Conservation (phyloP, 2,113 vertebrate genomes). For the Dascyllus trimaculatus region DNA sequence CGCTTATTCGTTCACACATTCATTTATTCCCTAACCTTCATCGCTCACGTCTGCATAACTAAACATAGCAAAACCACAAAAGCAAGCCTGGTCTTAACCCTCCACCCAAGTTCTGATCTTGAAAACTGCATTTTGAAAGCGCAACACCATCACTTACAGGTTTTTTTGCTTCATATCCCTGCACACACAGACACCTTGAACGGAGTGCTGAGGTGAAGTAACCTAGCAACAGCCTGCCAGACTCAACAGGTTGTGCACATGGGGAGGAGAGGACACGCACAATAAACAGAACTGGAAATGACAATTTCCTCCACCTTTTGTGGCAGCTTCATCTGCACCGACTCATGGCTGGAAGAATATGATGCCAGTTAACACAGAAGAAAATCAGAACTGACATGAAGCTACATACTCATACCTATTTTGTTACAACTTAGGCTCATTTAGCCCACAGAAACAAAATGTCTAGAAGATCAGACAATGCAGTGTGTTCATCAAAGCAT, state of each 20-base stretch:
- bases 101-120: background rate
- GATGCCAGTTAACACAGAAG: background rate
- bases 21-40: background rate
- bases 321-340: constrained; percentile 21
- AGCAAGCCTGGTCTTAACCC: background rate
- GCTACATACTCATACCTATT: no score
- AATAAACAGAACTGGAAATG: constrained; percentile 56
- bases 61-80: background rate
- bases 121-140: constrained; percentile 7
- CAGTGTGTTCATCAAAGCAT: background rate
- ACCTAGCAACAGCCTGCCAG: constrained; percentile 79
- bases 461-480: background rate
- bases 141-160: constrained; percentile 11
- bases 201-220: constrained; percentile 63
- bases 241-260: constrained; percentile 70
- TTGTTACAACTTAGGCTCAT: background rate
- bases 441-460: background rate
- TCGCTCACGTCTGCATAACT: background rate
- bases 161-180: background rate
- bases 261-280: constrained; percentile 53
- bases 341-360: background rate
- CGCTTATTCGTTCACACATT: background rate
- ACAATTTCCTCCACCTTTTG: constrained; percentile 41
- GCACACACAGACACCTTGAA: constrained; percentile 35
- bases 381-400: background rate